phyloP scores from a whole-genome alignment of 2,888 invertebrate species.

The Agonopterix alstromeriana region DNA sequence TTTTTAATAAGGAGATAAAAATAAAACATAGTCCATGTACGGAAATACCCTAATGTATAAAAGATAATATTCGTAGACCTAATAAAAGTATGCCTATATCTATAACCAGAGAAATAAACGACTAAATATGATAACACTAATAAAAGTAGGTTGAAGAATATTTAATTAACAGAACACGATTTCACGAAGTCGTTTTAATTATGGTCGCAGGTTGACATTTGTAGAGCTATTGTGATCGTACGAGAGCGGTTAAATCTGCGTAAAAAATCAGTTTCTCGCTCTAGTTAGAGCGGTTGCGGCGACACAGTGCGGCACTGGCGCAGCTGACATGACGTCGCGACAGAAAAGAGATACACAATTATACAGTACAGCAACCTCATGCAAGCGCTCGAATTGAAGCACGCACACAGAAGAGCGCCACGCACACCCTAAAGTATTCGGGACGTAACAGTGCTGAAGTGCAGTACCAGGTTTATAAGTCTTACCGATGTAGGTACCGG shows the following conservation, averaged over 20 bases:
- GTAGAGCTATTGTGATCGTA: not conserved
- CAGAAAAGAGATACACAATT: too few relatives aligned
- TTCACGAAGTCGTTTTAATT: not conserved
- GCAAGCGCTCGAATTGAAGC: too few relatives aligned
- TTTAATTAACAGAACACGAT: not conserved
- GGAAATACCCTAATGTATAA: too few relatives aligned
- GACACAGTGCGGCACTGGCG: conserved; percentile 7
- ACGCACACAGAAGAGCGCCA: too few relatives aligned
- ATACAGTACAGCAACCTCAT: too few relatives aligned
- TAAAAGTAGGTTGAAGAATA: not conserved
- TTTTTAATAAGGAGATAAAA: too few relatives aligned
- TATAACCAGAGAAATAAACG: too few relatives aligned
- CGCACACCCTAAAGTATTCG: too few relatives aligned
- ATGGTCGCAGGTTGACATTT: not conserved
- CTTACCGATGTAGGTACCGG: too few relatives aligned
- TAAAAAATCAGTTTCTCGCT: conserved; percentile 45
- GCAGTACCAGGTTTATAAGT: not conserved
- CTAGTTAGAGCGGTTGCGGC: conserved; percentile 25
- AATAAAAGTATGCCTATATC: too few relatives aligned
- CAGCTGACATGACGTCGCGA: conserved; percentile 18
- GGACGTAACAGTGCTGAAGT: not conserved
- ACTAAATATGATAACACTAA: not conserved
- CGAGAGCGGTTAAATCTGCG: conserved; percentile 21
- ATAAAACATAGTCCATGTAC: too few relatives aligned
- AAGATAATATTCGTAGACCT: too few relatives aligned